Conservation (phyloP, 1,140 invertebrate species). For the Gyrodactylus salaris region DNA sequence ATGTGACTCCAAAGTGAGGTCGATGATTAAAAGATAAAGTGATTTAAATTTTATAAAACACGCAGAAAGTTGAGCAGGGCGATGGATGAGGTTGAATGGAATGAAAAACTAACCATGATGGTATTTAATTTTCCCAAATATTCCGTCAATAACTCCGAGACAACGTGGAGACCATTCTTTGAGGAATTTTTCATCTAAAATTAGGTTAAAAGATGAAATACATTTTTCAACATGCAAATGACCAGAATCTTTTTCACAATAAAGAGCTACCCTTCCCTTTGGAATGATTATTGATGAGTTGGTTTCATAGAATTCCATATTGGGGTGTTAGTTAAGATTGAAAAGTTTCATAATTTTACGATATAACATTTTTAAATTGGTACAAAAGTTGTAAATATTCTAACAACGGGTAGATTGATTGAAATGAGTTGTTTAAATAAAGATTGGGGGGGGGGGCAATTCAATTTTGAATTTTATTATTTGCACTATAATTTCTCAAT, state of each 20-base stretch:
- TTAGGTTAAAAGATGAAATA: background rate
- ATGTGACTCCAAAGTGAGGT: too few relatives aligned
- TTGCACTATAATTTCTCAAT: too few relatives aligned
- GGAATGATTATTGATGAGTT: background rate
- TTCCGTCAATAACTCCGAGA: background rate
- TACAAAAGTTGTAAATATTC: too few relatives aligned
- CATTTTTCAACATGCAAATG: background rate
- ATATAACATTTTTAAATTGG: too few relatives aligned
- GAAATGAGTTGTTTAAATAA: too few relatives aligned
- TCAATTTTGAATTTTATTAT: too few relatives aligned
- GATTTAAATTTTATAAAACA: too few relatives aligned
- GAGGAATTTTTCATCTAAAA: background rate
- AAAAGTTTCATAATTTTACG: too few relatives aligned
- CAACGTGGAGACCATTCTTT: background rate
- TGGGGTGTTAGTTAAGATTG: background rate
- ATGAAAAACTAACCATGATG: background rate
- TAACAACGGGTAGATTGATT: too few relatives aligned
- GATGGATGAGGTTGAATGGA: background rate
- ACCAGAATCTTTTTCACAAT: background rate
- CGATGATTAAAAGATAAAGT: too few relatives aligned
- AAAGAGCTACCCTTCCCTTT: background rate
- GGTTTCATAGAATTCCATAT: background rate
- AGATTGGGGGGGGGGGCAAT: too few relatives aligned
- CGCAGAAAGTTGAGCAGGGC: too few relatives aligned
- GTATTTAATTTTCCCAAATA: background rate